Base-by-base conservation (phyloP, 2,113 vertebrate species). In the Sterrhoptilus dennistouni region DNA sequence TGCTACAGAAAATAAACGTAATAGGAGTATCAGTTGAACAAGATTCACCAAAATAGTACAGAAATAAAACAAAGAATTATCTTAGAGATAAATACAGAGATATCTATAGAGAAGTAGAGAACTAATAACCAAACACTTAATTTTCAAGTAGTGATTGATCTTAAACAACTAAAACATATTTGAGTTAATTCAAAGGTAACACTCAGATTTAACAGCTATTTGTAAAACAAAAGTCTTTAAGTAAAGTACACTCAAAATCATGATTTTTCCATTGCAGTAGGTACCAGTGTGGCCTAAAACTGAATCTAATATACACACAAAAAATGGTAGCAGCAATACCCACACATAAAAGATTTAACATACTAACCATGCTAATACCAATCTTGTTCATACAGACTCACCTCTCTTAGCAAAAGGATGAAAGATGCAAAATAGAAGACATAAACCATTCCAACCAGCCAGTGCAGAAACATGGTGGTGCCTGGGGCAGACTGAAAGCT, bases 371-470 rank as follows among this genome's bases (percentile, higher is more conserved):
- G 9, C 50, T 69, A 64, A 29, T 9, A 53, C 6, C 53, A 35
- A 11, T 28, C 13, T 11, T 40, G 3, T 12, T 31, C 17, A 45
- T 35, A 59, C 1, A 53, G 36, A 82, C 98, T 91, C 74, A 99
- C 99, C 98, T 99, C 99, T 98, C 99, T 97, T 83, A 99, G 98
- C n/a, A 99, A 90, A 63, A 99, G 99, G 71, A 99, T 99, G 97
- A 99, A 99, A 76, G 99, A 99, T 52, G 99, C 99, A 16, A 99
- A 99, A 97, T 99, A 99, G 96, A 99, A 99, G 92, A 99, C 99
- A 5, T 99, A 99, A 38, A 99, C 99, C 99, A 99, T 99, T 68
- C 99, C 99, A 29, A 99, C 99, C 35, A 99, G 97, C 99, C 99
- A 99, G 75, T 99, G 99, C 83, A 99, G 98, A 94, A 99, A 99